phyloP scores from a whole-genome alignment of 2,113 vertebrate genomes.

The Mastomys coucha region DNA sequence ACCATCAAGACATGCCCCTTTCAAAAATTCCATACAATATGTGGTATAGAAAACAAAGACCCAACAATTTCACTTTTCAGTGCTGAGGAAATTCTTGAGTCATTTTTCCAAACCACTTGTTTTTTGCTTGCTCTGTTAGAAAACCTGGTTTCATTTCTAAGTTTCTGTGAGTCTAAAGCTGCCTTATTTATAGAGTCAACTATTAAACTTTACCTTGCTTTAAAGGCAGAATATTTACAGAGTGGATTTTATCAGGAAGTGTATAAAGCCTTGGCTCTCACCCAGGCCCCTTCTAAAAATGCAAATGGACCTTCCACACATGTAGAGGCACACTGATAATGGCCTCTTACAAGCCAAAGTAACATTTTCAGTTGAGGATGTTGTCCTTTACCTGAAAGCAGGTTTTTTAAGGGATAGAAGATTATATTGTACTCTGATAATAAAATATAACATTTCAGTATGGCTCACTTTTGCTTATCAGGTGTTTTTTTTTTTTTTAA shows the following conservation, averaged over 20 bases:
- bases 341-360: background rate
- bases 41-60: background rate
- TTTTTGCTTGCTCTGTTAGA: background rate
- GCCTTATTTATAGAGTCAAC: background rate
- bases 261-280: background rate
- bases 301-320: background rate
- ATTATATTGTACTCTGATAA: background rate
- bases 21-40: background rate
- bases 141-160: background rate
- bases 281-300: background rate
- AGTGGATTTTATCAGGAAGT: background rate
- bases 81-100: background rate
- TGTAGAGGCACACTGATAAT: background rate
- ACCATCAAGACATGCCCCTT: background rate
- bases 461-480: background rate
- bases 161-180: background rate
- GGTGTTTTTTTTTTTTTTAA: background rate
- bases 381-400: constrained; percentile 38
- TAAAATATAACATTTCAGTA: background rate
- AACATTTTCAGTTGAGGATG: background rate
- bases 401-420: background rate
- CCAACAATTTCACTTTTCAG: background rate
- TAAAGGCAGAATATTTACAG: constrained; percentile 32
- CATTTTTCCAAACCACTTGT: background rate
- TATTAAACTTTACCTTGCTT: background rate